Evolutionary conservation across 2,888 invertebrate genomes (phyloP).

Genomic region (Caenorhabditis becei): DNA sequence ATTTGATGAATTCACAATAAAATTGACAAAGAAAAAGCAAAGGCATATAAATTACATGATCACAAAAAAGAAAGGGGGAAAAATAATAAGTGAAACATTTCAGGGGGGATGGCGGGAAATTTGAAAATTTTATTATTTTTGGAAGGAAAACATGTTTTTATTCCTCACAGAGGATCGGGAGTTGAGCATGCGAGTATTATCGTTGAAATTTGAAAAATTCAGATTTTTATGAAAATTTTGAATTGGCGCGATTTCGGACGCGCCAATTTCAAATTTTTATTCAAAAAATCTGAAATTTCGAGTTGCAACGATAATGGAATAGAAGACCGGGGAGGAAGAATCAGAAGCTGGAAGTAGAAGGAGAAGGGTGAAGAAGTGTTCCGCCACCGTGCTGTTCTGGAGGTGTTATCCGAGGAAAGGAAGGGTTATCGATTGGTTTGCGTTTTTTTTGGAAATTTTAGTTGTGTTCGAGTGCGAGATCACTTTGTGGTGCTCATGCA

Average conservation of each 20-base stretch:
- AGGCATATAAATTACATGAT: constrained; percentile 24
- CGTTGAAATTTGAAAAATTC: no score
- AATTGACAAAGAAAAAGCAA: background rate
- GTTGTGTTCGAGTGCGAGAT: constrained; percentile 20
- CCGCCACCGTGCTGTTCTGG: constrained; percentile 36
- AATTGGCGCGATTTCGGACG: no score
- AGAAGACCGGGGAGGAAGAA: background rate
- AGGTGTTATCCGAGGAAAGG: constrained; percentile 34
- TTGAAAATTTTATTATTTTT: background rate
- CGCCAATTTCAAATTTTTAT: no score
- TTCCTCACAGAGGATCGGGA: constrained; percentile 16
- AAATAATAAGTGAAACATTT: constrained; percentile 2
- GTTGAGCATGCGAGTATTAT: constrained; percentile 5
- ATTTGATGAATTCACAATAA: no score
- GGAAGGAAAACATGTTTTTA: background rate
- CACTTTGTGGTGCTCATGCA: constrained; percentile 24
- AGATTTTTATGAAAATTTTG: no score
- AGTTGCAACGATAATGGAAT: background rate
- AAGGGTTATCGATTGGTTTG: background rate
- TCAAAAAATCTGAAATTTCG: constrained; percentile 1
- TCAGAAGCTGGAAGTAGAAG: constrained; percentile 16
- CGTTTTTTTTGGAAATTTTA: background rate
- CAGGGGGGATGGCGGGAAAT: no score
- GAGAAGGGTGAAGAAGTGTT: constrained; percentile 50
- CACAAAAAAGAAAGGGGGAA: constrained; percentile 4